Evolutionary conservation across 2,888 invertebrate species (phyloP), one percentile per base, ranked within the genome.

Genomic region (Megastigmus dorsalis): DNA sequence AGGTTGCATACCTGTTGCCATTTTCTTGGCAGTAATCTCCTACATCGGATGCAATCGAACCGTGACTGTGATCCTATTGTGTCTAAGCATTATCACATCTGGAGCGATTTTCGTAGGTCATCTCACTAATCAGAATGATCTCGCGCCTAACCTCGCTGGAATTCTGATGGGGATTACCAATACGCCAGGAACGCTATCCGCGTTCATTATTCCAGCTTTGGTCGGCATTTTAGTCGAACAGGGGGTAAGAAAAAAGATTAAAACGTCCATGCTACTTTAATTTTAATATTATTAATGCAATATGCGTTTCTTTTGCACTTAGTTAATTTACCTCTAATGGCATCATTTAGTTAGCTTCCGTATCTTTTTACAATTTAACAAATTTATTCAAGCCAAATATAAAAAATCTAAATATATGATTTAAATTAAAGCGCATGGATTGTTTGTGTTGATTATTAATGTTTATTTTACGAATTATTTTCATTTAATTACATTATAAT

Each of bases 161-260:
- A 85, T 86, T 72, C 78, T 88, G 36, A 86, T 87, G 87, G 87
- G 87, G 0, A 85, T 88, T n/a, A 87, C 87, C 10, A 88, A 88
- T 74, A 85, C 86, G 0, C 87, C 87, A 0, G 87, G 87, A 38
- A 86, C 87, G 0, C 81, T 88, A 63, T 84, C 86, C 0, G 87
- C 87, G 2, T 86, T 86, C 66, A 6, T 87, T 54, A 72, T 86
- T 30, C 87, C 88, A 2, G 82, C 82, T 2, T 63, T 87, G 59
- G 84, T 86, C 2, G 87, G 87, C 0, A 77, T 77, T 20, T 76
- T 87, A 36, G 84, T 79, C 15, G 79, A 82, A 48, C 26, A 54
- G 6, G 87, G 85, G 69, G 87, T 86, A 70, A 85, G 84, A 76
- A 18, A n/a, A 2, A 26, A 3, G n/a, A 54, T 38, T 30, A 18